Conservation (phyloP, 1,140 invertebrate species). For the Heliconius melpomene region DNA sequence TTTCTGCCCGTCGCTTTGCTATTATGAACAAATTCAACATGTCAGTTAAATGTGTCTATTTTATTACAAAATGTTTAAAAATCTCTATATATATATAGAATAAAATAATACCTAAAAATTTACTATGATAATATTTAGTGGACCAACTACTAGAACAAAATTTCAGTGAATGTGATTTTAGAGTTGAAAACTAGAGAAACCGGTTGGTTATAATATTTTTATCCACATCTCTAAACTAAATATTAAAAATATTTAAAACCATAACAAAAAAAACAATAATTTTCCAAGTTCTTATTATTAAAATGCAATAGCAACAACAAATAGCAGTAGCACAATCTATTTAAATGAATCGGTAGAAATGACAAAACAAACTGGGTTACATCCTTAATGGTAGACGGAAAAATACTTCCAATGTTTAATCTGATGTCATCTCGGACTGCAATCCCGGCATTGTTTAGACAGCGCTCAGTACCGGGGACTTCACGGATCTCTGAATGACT, state of each 20-base stretch:
- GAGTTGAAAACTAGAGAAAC: too few relatives aligned
- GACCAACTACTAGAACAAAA: too few relatives aligned
- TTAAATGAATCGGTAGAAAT: constrained; percentile 15
- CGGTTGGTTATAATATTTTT: too few relatives aligned
- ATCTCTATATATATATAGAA: not conserved
- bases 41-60: constrained; percentile 3
- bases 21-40: constrained; percentile 14
- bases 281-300: not conserved
- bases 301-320: not conserved
- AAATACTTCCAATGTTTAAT: constrained; percentile 62
- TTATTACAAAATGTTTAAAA: not conserved
- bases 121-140: too few relatives aligned
- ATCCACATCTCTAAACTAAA: too few relatives aligned
- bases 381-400: constrained; percentile 57
- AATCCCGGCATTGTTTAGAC: constrained; percentile 24
- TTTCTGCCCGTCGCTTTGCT: constrained; percentile 9
- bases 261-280: not conserved
- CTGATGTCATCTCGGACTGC: constrained; percentile 57
- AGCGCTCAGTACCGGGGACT: not conserved
- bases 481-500: constrained; percentile 5
- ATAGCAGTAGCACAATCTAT: not conserved
- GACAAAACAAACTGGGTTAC: constrained; percentile 21
- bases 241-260: not conserved
- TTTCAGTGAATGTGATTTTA: too few relatives aligned
- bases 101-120: not conserved